Base-by-base conservation (phyloP, 1,140 invertebrate genomes). In the Drosophila nannoptera region DNA sequence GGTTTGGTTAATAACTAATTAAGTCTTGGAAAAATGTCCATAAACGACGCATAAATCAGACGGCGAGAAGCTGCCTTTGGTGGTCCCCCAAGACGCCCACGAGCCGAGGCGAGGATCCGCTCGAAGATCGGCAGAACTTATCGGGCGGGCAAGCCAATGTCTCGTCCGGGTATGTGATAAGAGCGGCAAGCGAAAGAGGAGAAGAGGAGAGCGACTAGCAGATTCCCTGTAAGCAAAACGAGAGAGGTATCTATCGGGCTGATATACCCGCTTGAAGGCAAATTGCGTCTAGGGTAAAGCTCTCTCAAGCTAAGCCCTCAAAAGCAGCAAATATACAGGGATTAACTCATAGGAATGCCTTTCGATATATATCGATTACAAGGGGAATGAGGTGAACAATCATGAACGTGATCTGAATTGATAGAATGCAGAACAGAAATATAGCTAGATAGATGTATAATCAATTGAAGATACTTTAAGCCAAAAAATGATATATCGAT, bases 1-100 rank as follows among this genome's bases (percentile, higher is more conserved):
- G 59, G 59, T 56, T 69, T 45, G 64, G 70, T 72, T 67, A 65
- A 69, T 65, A 66, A 70, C 78, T 83, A 83, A 83, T 84, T 84
- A 83, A 84, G 67, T 67, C 76, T 69, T 11, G 33, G 61, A 14
- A 54, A 73, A 69, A 77, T 65, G 75, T 58, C 16, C 68, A 22
- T 32, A 43, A 48, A 29, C 33, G 38, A 45, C 58, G 59, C 73
- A 78, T 80, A 80, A 78, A 78, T 78, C 77, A 80, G 33, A 68
- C 8, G 43, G n/a, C 9, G 12, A 59, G 48, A 64, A 61, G 68
- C 62, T 49, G 32, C 29, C 16, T 49, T 64, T 60, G 66, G 59
- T 67, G 78, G 76, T 84, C 69, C 43, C 6, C 14, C 16, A 11
- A 22, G 33, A 36, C 56, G 52, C 45, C 68, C 68, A 66, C 68